Base-by-base conservation (phyloP, 2,888 invertebrate species). In the Homarus gammarus region DNA sequence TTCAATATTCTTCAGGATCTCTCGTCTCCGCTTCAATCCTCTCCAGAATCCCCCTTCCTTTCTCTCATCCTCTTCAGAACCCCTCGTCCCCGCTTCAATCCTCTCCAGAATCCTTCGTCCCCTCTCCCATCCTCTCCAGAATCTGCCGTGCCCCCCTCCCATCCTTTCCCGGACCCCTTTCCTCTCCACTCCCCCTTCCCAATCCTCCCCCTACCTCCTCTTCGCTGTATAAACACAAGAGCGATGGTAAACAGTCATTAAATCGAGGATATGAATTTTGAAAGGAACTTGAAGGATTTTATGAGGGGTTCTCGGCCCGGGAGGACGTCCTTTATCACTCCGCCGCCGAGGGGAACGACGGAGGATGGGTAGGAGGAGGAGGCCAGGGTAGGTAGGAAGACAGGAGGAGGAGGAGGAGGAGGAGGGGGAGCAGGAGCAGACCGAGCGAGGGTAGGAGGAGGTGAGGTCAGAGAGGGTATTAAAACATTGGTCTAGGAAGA, bases 251-350 rank as follows among this genome's bases (percentile, higher is more conserved):
- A 90, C 90, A 90, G 90, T 87, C 90, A 90, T 90, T 90, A 90
- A 90, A 90, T 90, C 90, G 90, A 87, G 90, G 90, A 90, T 90
- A 90, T 90, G 90, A 90, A 90, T 90, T 90, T 90, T 90, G 87
- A 87, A 90, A 90, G 90, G 90, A 82, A 87, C 87, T 90, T 81
- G 81, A 68, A 86, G 78, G 90, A 87, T 87, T 90, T 90, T 90
- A 90, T 81, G 90, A 90, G 87, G n/a, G 82, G 87, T 87, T 87
- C 87, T 81, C 81, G 70, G 86, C 90, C 61, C 77, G 64, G 81
- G 86, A 82, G 82, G 90, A 82, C 83, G 90, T 83, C 86, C 90
- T 90, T 90, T 90, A 90, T 90, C 90, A 82, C 86, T 87, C 87
- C 82, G 38, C n/a, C 70, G 73, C 68, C 81, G 81, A 81, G 77